Evolutionary conservation across 2,888 invertebrate genomes (phyloP), one percentile per base, ranked within the genome.

Genomic region (Chrysodeixis includens): DNA sequence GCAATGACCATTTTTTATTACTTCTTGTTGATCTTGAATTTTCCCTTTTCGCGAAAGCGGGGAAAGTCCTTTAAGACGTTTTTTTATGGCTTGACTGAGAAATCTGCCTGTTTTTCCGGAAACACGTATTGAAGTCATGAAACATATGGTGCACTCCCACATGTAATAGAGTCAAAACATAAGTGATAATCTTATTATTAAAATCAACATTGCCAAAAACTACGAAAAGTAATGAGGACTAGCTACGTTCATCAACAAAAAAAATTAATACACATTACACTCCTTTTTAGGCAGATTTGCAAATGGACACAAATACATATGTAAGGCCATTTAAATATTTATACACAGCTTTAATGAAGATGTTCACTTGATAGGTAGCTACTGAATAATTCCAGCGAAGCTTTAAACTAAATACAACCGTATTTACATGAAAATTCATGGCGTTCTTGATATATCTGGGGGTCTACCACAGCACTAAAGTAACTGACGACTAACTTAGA

Each of bases 401-500:
- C 46, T 46, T 30, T 18, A 51, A 35, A 52, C 58, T 66, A 30
- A 60, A 67, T 56, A 59, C 58, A 40, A 40, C 14, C 59, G 53
- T 56, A 56, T 74, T 46, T 2, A 52, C 55, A 30, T 58, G 52
- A 69, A 59, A 74, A 74, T 71, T 62, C 58, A 74, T 69, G 70
- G 16, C 57, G 26, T 35, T 61, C 20, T 10, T 69, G 55, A 52
- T 61, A 69, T 57, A 69, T 71, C 46, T 51, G 53, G 6, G 6
- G 26, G 26, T 6, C 26, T 26, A 26, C 26, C 26, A 26, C 26
- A 26, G 3, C 26, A 26, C 26, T 26, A 4, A 26, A 26, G n/a
- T n/a, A n/a, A n/a, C n/a, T n/a, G n/a, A n/a, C n/a, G n/a, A n/a
- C n/a, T n/a, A n/a, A n/a, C n/a, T n/a, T n/a, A 26, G 26, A 4